phyloP scores from a whole-genome alignment of 2,888 invertebrate genomes.

The Orthonychiurus folsomi region DNA sequence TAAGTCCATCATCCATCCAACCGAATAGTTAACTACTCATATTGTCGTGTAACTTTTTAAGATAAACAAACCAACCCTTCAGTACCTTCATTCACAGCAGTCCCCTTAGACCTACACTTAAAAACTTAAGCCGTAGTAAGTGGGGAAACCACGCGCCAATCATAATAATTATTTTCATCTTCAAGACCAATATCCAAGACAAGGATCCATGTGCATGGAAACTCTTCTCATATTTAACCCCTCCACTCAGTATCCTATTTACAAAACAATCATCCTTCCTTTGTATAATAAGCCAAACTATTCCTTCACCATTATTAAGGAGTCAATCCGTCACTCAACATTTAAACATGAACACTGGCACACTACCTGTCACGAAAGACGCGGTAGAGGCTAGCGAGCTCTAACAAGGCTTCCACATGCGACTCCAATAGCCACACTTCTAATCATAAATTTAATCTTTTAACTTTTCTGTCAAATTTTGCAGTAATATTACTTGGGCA shows the following conservation, averaged over 20 bases:
- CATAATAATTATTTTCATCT: not conserved
- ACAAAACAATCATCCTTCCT: not conserved
- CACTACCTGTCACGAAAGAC: not conserved
- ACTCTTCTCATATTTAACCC: too few relatives aligned
- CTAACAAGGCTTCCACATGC: not conserved
- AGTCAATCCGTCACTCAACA: not conserved
- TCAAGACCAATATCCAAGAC: not conserved
- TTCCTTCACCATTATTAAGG: not conserved
- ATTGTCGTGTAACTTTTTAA: not conserved
- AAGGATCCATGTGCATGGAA: not conserved
- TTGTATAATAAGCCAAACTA: not conserved
- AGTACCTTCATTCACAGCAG: conserved; percentile 7
- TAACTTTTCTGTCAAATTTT: too few relatives aligned
- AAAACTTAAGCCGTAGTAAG: conserved; percentile 3
- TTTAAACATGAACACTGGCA: not conserved
- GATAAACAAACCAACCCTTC: conserved; percentile 6
- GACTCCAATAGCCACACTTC: too few relatives aligned
- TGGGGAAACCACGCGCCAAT: conserved; percentile 2
- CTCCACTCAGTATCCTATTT: too few relatives aligned
- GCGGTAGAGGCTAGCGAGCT: too few relatives aligned
- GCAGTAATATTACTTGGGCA: too few relatives aligned
- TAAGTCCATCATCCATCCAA: not conserved
- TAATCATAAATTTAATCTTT: too few relatives aligned
- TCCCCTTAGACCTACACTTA: conserved; percentile 15
- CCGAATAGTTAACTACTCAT: not conserved